phyloP scores from a whole-genome alignment of 2,888 invertebrate species.

The Mesodorylaimus sp. region DNA sequence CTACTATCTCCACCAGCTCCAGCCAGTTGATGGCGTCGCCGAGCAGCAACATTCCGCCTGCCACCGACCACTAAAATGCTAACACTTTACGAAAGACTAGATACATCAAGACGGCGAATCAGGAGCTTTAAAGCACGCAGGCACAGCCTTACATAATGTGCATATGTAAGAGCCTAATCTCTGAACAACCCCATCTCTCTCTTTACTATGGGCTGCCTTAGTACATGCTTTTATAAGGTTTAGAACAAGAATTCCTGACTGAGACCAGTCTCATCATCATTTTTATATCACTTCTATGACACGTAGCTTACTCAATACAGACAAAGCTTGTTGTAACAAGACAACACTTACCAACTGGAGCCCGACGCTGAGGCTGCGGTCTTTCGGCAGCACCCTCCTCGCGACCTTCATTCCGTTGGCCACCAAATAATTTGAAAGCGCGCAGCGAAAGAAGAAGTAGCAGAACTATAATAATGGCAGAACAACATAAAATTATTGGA shows the following conservation, averaged over 20 bases:
- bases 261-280: too few species aligned
- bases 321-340: too few species aligned
- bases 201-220: too few species aligned
- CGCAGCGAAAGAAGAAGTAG: not conserved
- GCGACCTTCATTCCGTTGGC: not conserved
- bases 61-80: slow-evolving; percentile 1
- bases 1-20: not conserved
- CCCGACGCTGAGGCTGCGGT: not conserved
- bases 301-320: too few species aligned
- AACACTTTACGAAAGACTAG: not conserved
- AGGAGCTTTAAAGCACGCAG: too few species aligned
- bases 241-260: too few species aligned
- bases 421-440: not conserved
- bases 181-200: too few species aligned
- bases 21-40: not conserved
- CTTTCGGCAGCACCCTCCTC: not conserved
- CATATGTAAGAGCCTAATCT: too few species aligned
- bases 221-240: too few species aligned
- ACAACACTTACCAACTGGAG: not conserved
- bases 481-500: not conserved
- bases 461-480: not conserved
- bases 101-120: too few species aligned
- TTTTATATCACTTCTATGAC: too few species aligned
- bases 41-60: not conserved
- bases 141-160: too few species aligned